Conservation (phyloP, 1,140 invertebrate genomes). For the Geopemphigus sp. region DNA sequence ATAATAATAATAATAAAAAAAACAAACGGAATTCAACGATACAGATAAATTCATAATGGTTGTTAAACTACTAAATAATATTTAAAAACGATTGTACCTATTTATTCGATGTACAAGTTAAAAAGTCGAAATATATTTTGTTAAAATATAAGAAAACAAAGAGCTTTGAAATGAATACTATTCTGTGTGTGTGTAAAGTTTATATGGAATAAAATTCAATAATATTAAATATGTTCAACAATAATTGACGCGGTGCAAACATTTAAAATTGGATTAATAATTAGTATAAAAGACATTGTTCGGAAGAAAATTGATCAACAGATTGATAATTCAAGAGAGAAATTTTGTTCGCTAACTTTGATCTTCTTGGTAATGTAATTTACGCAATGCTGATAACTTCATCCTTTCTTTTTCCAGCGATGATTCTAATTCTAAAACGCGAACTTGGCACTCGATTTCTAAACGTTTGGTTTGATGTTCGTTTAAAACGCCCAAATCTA, state of each 20-base stretch:
- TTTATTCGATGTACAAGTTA: background rate
- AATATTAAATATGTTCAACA: background rate
- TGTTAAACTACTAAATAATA: background rate
- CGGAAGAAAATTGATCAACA: background rate
- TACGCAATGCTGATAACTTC: slow-evolving; percentile 77
- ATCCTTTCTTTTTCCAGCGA: slow-evolving; percentile 83
- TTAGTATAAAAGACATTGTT: background rate
- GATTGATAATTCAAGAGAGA: background rate
- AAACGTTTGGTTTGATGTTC: slow-evolving; percentile 91
- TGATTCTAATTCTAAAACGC: slow-evolving; percentile 88
- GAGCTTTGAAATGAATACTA: background rate
- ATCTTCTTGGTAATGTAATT: slow-evolving; percentile 85
- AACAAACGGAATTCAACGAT: slow-evolving; percentile 3
- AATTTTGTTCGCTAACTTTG: slow-evolving; percentile 43
- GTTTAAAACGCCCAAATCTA: slow-evolving; percentile 85
- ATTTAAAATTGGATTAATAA: background rate
- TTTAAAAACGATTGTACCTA: background rate
- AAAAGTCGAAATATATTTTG: background rate
- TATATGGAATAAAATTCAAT: slow-evolving; percentile 9
- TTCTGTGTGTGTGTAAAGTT: background rate
- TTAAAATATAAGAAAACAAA: background rate
- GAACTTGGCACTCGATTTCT: slow-evolving; percentile 94
- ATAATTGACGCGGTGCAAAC: background rate
- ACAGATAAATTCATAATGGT: background rate
- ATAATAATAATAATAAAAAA: too few species aligned